These are phyloP conservation scores for Drosophila cognata DNA, from an alignment of 2,888 invertebrate species.

Conservation along the genomic window DNA sequence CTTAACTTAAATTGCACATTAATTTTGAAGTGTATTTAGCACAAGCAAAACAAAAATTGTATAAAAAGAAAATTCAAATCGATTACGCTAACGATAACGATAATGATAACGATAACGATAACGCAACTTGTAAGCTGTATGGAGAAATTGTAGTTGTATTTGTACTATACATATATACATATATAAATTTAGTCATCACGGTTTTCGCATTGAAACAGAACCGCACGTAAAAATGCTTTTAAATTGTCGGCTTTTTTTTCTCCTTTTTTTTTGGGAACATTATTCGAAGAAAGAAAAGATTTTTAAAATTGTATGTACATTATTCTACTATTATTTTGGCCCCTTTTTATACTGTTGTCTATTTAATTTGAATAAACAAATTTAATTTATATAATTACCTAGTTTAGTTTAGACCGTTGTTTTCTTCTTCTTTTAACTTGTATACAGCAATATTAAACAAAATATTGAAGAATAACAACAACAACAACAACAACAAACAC, in stretches of 20 bases:
- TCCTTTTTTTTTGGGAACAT: constrained; percentile 18
- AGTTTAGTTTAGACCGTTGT: constrained; percentile 46
- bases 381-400: constrained; percentile 66
- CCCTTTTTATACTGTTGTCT: constrained; percentile 71
- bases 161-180: constrained; percentile 40
- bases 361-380: constrained; percentile 70
- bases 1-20: constrained; percentile 74
- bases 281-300: constrained; percentile 32
- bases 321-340: constrained; percentile 42
- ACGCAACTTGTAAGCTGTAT: constrained; percentile 38
- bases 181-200: constrained; percentile 67
- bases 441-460: constrained; percentile 38
- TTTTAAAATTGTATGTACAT: constrained; percentile 78
- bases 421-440: constrained; percentile 54
- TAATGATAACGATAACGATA: constrained; percentile 35
- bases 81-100: constrained; percentile 18
- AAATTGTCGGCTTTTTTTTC: constrained; percentile 64
- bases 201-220: constrained; percentile 48
- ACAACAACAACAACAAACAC: constrained; percentile 28
- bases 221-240: constrained; percentile 65
- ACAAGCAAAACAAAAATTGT: constrained; percentile 67
- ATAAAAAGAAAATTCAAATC: constrained; percentile 49
- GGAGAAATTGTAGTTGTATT: constrained; percentile 68
- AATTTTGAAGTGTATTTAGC: constrained; percentile 76
- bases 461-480: constrained; percentile 39